Base-by-base conservation (phyloP, 2,888 invertebrate species). In the Orchestes rusci region DNA sequence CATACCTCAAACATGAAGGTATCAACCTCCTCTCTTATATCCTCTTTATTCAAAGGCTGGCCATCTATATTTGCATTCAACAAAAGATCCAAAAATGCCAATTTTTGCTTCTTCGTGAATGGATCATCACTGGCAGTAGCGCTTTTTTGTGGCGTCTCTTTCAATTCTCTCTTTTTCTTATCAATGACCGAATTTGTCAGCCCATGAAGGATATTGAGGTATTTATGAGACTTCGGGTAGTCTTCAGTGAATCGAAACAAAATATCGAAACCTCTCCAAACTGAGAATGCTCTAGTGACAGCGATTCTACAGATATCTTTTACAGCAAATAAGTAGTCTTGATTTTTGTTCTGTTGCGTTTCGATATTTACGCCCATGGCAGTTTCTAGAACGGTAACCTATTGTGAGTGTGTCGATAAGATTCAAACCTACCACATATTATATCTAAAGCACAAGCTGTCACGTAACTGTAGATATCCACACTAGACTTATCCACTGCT, bases 301-400 rank as follows among this genome's bases (percentile, higher is more conserved):
- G 62, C 51, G 13, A 69, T 55, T 40, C 59, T 41, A 23, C 57
- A 60, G 53, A 64, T 59, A 18, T 73, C 73, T 66, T 80, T 79
- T 20, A 88, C 80, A 7, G 83, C 79, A 56, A 73, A 69, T 0
- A 88, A 84, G 61, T 88, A 90, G 52, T 78, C 75, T 74, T 0
- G 82, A 82, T 52, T 83, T 74, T 8, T 71, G 70, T 58, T 82
- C 70, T 5, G 69, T 69, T 64, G 89, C 0, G 88, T 84, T 59
- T 84, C 72, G 0, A 87, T 70, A 18, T 76, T 74, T 8, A 79
- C 76, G 1, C 90, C 91, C 90, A 92, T 91, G 7, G 91, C 84
- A 7, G 86, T 82, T 70, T 91, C 90, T 85, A 38, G 15, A 48
- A 15, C 20, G 27, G 7, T n/a, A 17, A 16, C 20, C 13, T 30